phyloP scores from a whole-genome alignment of 2,113 vertebrate species.

The Hystrix cristata region DNA sequence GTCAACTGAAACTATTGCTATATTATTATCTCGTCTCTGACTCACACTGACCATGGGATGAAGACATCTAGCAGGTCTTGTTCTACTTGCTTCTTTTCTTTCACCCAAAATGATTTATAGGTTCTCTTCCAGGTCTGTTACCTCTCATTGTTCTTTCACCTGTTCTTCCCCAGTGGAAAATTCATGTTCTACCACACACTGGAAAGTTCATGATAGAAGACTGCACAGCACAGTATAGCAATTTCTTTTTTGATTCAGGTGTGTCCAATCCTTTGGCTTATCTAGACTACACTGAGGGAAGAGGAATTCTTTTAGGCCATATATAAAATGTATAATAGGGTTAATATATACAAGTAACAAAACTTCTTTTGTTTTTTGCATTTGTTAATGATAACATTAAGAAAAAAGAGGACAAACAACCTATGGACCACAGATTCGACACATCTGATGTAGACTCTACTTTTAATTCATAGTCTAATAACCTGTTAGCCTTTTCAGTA shows the following conservation, averaged over 20 bases:
- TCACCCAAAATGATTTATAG: background rate
- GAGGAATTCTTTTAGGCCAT: background rate
- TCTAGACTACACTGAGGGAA: background rate
- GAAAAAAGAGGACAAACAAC: background rate
- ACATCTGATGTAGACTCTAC: background rate
- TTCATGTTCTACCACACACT: background rate
- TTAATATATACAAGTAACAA: background rate
- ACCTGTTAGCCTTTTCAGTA: constrained; percentile 4
- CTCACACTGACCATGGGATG: background rate
- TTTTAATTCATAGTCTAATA: constrained; percentile 41
- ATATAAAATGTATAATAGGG: background rate
- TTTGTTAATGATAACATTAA: background rate
- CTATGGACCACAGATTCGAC: background rate
- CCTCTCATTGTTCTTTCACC: background rate
- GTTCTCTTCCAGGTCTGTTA: background rate
- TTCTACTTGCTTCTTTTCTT: background rate
- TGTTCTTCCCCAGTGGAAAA: background rate
- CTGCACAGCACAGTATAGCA: background rate
- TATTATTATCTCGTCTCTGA: background rate
- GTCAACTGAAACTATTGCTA: background rate
- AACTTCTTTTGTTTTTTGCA: background rate
- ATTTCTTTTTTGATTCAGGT: background rate
- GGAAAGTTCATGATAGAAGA: background rate
- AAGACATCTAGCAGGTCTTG: background rate
- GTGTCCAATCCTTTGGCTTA: background rate